Base-by-base conservation (phyloP, 2,113 vertebrate genomes). In the Toxotes jaculatrix region DNA sequence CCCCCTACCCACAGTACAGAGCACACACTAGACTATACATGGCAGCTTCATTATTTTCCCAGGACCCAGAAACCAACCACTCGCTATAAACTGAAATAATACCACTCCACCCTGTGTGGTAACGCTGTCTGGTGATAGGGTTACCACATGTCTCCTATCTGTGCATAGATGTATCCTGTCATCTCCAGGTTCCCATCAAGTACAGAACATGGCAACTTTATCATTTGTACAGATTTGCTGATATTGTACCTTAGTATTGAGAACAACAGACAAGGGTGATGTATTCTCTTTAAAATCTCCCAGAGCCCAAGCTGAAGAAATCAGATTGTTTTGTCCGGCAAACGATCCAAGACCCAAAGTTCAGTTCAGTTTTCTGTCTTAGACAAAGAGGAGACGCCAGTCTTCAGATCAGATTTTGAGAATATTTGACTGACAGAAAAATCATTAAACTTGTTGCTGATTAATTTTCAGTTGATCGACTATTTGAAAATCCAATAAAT, bases 41-140 rank as follows among this genome's bases (percentile, higher is more conserved):
- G 64, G 66, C 68, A 57, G 43, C 43, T 51, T 63, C 43, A 74
- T 63, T 74, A 74, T 47, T 74, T 62, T 16, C 11, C 23, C 55
- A 72, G 23, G 45, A 32, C 38, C 56, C n/a, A 61, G 36, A 34
- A 14, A 47, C 55, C 43, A 43, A 57, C n/a, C 42, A n/a, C 5
- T 5, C 6, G 68, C 42, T 19, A n/a, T 70, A 12, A 23, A 27
- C 47, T 53, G 51, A 21, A 21, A 38, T 61, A 21, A 19, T 9
- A 61, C 59, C 59, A 36, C 23, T 57, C 27, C 27, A 27, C 27
- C 27, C 27, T 27, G 27, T 27, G 27, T 27, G 27, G 27, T 27
- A 27, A 27, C 27, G 1, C 27, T 27, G 27, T 57, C 55, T 57
- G 27, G 55, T 5, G 7, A 31, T 57, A 31, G 11, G 27, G 12